Base-by-base conservation (phyloP, 2,888 invertebrate genomes). In the Scaeva pyrastri region DNA sequence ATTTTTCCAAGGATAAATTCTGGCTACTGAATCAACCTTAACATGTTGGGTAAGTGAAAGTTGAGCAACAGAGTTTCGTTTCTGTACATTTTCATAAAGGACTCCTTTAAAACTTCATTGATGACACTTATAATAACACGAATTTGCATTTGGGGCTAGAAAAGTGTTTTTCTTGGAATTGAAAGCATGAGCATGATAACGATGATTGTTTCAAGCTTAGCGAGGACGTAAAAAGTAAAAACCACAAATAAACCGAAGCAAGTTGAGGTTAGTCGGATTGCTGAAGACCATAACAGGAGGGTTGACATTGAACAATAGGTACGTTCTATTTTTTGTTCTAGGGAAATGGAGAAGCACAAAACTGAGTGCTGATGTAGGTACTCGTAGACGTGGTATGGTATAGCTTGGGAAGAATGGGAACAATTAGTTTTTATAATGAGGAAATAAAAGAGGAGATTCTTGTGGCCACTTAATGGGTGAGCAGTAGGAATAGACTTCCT, bases 371-470 rank as follows among this genome's bases (percentile, higher is more conserved):
- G n/a, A 31, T 31, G 8, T 31, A 31, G 6, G 6, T 31, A 31
- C 5, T 31, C 4, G 16, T 19, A 12, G 31, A 16, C 19, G 36
- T 50, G n/a, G 50, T 26, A 31, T 5, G 16, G 7, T 1, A 64
- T 3, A 31, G 31, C 31, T 31, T 2, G 31, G 31, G 39, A 21
- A 31, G 50, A 56, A 14, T 19, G 16, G 16, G 62, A 58, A 58
- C 70, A 82, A 86, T 86, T 82, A 82, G 62, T 26, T 74, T 55
- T 77, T 71, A 62, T 86, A 86, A 86, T 86, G 82, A 86, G 86
- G 86, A 86, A 86, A 86, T 86, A 77, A 77, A 82, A 66, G 73
- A 64, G 68, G 82, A 82, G 45, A 77, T 73, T 82, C 74, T 71
- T 86, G 82, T 66, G 86, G 86, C 71, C 56, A 71, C 19, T 56